Percentiles rank a stretch among this genome's conserved stretches.
These are phyloP conservation scores for Drosophila robusta DNA, from an alignment of 2,888 invertebrate species.

Conservation along the genomic window DNA sequence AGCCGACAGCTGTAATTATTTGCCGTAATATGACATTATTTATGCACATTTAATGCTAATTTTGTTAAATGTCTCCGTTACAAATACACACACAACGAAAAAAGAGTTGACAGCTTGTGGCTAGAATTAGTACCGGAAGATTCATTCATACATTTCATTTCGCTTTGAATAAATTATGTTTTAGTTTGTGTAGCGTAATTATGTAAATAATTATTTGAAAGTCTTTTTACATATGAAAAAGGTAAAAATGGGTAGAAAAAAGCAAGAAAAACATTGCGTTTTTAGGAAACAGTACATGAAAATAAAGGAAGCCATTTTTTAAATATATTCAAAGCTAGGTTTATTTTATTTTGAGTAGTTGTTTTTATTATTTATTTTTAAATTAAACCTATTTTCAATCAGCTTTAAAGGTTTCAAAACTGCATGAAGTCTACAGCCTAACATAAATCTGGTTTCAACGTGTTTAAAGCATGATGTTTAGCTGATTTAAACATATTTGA, in stretches of 20 bases:
- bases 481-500: background rate
- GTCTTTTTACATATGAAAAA: background rate
- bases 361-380: too few species aligned
- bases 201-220: slow-evolving; percentile 8
- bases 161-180: slow-evolving; percentile 42
- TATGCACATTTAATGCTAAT: slow-evolving; percentile 72
- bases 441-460: too few species aligned
- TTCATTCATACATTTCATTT: slow-evolving; percentile 40
- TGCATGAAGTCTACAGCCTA: too few species aligned
- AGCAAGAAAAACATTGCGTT: background rate
- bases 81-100: background rate
- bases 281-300: background rate
- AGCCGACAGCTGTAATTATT: slow-evolving; percentile 77
- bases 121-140: slow-evolving; percentile 20
- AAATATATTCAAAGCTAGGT: too few species aligned
- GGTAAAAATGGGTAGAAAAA: background rate
- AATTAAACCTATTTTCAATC: too few species aligned
- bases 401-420: too few species aligned
- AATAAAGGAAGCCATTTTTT: too few species aligned
- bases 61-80: slow-evolving; percentile 21
- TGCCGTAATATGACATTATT: slow-evolving; percentile 75
- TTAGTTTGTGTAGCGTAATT: slow-evolving; percentile 12
- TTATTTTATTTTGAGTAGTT: too few species aligned
- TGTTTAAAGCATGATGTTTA: too few species aligned
- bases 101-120: slow-evolving; percentile 53